These are phyloP conservation scores for Drosophila neotestacea DNA, from an alignment of 2,888 invertebrate genomes.

Conservation along the genomic window DNA sequence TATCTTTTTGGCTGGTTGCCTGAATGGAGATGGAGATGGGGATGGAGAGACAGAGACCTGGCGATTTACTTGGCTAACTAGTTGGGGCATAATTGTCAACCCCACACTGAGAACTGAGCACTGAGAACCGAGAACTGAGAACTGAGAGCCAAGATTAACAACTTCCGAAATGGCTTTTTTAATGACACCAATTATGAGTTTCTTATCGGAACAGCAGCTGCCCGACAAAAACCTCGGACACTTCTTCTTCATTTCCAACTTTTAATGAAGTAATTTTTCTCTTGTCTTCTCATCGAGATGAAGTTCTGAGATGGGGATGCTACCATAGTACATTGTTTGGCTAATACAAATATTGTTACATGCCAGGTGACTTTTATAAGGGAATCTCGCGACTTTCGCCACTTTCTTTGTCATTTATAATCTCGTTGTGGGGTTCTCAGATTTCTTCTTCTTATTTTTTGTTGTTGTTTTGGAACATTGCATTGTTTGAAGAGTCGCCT, in stretches of 20 bases:
- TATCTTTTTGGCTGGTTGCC: constrained; percentile 36
- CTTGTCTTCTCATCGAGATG: constrained; percentile 17
- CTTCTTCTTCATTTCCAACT: constrained; percentile 60
- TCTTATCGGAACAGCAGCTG: constrained; percentile 78
- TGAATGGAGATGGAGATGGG: background rate
- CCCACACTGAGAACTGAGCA: constrained; percentile 51
- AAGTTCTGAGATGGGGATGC: background rate
- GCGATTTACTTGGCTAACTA: constrained; percentile 62
- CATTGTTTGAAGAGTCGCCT: constrained; percentile 39
- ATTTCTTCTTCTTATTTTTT: constrained; percentile 5
- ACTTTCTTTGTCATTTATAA: constrained; percentile 64
- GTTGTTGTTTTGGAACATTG: constrained; percentile 2
- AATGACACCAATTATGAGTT: constrained; percentile 83
- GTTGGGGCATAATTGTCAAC: constrained; percentile 67
- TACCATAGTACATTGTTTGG: constrained; percentile 56
- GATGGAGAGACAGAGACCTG: background rate
- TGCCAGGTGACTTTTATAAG: constrained; percentile 53
- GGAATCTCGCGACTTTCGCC: constrained; percentile 50
- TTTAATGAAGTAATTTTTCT: constrained; percentile 77
- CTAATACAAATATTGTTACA: constrained; percentile 59
- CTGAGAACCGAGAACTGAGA: no score
- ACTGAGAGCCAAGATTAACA: constrained; percentile 71
- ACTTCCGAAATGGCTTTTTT: constrained; percentile 82
- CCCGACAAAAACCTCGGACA: constrained; percentile 25
- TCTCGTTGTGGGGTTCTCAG: constrained; percentile 33